Conservation (phyloP, 2,113 vertebrate species). For the Meleagris gallopavo region DNA sequence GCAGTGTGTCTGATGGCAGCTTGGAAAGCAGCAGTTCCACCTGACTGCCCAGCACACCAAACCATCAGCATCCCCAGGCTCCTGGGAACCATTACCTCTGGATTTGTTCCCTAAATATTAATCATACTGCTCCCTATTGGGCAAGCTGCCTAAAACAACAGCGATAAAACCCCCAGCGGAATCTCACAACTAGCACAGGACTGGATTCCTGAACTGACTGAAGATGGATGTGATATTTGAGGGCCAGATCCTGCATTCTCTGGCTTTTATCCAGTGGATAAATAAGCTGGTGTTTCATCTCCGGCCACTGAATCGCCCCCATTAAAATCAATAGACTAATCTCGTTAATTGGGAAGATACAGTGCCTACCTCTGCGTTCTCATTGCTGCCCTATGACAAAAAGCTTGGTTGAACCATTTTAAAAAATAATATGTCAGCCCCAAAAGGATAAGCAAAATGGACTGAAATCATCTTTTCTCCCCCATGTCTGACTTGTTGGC, state of each 20-base stretch:
- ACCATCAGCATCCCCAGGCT: neutral
- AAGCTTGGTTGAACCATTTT: neutral
- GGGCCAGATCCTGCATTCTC: neutral
- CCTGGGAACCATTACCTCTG: neutral
- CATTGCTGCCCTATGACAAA: neutral
- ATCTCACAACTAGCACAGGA: neutral
- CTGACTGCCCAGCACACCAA: neutral
- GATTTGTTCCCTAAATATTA: conserved; percentile 12
- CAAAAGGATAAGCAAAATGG: neutral
- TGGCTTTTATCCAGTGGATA: neutral
- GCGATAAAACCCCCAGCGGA: neutral
- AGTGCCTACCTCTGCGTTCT: neutral
- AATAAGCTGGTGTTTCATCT: conserved; percentile 2
- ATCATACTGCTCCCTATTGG: neutral
- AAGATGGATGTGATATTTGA: neutral
- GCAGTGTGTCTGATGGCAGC: neutral
- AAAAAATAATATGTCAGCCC: neutral
- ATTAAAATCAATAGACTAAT: conserved; percentile 14
- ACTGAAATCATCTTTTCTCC: neutral
- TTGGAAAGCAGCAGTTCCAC: neutral
- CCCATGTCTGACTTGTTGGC: neutral
- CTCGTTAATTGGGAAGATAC: neutral
- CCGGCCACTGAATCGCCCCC: neutral
- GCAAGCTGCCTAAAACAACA: neutral
- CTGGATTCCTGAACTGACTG: neutral